Conservation (phyloP, 2,797 vertebrate genomes). For the Paguma larvata region DNA sequence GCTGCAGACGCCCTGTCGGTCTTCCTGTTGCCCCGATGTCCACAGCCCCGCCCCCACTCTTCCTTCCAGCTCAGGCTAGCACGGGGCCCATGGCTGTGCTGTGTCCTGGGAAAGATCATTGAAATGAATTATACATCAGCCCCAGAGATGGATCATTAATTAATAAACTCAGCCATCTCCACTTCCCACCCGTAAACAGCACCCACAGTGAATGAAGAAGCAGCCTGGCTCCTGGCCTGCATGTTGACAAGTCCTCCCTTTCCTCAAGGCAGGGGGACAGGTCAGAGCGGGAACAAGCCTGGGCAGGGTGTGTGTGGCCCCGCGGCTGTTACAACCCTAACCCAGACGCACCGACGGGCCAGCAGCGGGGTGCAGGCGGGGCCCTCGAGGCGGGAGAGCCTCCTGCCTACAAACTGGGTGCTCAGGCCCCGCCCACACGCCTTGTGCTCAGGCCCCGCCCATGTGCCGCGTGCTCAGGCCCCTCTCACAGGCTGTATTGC, state of each 20-base stretch:
- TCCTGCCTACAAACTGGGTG: accelerated
- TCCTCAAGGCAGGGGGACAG: accelerated
- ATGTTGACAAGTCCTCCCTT: accelerated
- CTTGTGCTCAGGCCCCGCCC: no score
- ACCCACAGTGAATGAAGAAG: background rate
- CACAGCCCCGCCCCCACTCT: no score
- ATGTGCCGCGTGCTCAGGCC: no score
- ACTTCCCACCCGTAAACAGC: background rate
- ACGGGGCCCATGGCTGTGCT: accelerated
- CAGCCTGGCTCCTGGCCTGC: background rate
- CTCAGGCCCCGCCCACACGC: background rate
- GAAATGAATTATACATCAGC: background rate
- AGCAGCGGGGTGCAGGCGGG: accelerated
- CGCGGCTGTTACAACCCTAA: accelerated
- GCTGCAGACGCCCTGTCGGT: accelerated
- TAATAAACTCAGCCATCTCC: accelerated
- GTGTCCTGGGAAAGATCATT: background rate
- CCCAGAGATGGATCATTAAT: background rate
- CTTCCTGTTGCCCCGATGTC: background rate
- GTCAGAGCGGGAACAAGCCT: background rate
- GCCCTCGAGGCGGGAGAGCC: accelerated
- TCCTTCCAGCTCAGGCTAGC: background rate
- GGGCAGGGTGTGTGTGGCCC: accelerated
- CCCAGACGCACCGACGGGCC: accelerated
- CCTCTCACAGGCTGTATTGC: no score